These are phyloP conservation scores for Lasioglossum figueresi DNA, from an alignment of 2,888 invertebrate genomes.

Conservation along the genomic window DNA sequence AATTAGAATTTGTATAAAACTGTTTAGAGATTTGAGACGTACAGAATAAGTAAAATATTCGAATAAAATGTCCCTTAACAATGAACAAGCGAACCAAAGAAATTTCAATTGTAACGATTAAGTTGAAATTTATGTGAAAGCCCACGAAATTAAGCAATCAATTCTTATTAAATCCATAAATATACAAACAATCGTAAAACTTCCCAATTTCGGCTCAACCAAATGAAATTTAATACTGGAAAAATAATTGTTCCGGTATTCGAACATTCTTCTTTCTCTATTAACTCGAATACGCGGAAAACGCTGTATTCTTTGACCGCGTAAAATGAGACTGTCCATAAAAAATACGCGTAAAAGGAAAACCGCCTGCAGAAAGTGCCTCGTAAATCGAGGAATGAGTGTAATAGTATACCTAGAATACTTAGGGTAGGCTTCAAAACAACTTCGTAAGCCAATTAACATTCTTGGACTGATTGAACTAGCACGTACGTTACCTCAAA, in stretches of 20 bases:
- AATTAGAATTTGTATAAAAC: neutral
- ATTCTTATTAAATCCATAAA: neutral
- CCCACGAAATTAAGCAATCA: neutral
- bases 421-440: neutral
- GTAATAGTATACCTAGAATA: neutral
- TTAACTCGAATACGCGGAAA: neutral
- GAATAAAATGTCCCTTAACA: neutral
- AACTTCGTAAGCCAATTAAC: neutral
- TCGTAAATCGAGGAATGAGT: neutral
- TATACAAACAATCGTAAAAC: neutral
- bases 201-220: neutral
- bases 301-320: neutral
- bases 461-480: neutral
- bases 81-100: neutral
- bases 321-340: neutral
- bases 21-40: neutral
- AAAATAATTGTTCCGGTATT: neutral
- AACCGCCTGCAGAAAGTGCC: neutral
- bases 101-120: neutral
- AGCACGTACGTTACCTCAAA: neutral
- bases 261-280: neutral
- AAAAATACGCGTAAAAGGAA: slow-evolving; percentile 5
- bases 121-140: neutral
- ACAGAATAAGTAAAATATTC: neutral
- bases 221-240: neutral